Conservation (phyloP, 2,797 vertebrate genomes). For the Cryptoprocta ferox region DNA sequence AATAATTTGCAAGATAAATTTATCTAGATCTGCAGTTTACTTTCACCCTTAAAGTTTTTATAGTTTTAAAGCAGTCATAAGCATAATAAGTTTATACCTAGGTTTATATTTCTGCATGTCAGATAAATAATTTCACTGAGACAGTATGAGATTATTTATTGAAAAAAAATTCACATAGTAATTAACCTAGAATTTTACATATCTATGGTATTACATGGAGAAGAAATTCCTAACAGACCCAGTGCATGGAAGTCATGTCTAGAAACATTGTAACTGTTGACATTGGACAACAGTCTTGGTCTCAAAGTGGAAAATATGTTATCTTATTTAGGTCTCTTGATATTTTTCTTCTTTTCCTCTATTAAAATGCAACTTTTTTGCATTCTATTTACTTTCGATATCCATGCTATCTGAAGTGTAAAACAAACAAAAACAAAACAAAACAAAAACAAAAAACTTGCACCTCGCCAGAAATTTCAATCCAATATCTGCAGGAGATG, state of each 20-base stretch:
- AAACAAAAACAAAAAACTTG: not conserved
- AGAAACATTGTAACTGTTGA: not conserved
- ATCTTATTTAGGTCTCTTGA: not conserved
- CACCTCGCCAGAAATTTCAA: not conserved
- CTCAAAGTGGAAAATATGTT: not conserved
- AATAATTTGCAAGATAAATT: not conserved
- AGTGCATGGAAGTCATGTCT: not conserved
- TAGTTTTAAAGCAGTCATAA: not conserved
- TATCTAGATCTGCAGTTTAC: not conserved
- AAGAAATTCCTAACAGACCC: not conserved
- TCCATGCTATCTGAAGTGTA: not conserved
- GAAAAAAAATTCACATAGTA: not conserved
- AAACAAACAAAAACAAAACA: not conserved
- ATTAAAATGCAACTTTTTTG: not conserved
- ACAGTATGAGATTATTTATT: not conserved
- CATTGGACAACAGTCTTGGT: not conserved
- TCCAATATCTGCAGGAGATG: not conserved
- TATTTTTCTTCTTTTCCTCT: not conserved
- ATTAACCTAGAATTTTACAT: not conserved
- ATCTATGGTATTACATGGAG: not conserved
- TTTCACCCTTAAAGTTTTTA: slow-evolving; percentile 8
- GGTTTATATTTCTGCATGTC: not conserved
- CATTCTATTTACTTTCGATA: not conserved
- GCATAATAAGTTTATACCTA: not conserved
- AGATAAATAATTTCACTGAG: slow-evolving; percentile 21